Base-by-base conservation (phyloP, 2,888 invertebrate genomes). In the Idaea dimidiata region DNA sequence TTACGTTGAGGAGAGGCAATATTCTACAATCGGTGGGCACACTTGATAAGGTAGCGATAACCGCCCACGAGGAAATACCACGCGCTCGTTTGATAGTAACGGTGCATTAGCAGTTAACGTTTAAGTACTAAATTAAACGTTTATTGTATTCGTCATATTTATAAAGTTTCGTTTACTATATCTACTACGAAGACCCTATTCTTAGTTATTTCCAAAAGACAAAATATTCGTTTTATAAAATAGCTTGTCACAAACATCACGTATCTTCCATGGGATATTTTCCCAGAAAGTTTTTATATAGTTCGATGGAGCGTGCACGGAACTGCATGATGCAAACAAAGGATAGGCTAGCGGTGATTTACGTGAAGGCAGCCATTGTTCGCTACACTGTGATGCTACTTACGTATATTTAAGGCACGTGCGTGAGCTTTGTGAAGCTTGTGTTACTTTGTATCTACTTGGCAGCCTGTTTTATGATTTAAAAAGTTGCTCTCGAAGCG, bases 21-120 rank as follows among this genome's bases (percentile, higher is more conserved):
- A 71, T 68, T 70, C 64, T 68, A 67, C 73, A 84, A 83, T 83
- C 81, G 74, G 73, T 76, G 75, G 78, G 76, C 78, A 80, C 74
- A 78, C 71, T 76, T 72, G 87, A 88, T 89, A 88, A 86, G 74
- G 66, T 62, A 53, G 59, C 77, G 85, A 89, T 89, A 89, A 85
- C 73, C 76, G 73, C 74, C 78, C 81, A 86, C 82, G 79, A 83
- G 86, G 86, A 87, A 86, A 75, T 81, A 79, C 78, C 79, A 73
- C 76, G 76, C 73, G 73, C 73, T 70, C 68, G 18, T 56, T 56
- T 71, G 76, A 78, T 76, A 73, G 72, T 71, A 68, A 77, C 67
- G 68, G 63, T 59, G 70, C 69, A 72, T 77, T 72, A 70, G 65
- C 59, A 61, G 60, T 56, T 60, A 71, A 72, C 8, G 3, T 43